Conservation (phyloP, 1,140 invertebrate species). For the Philaenus spumarius region DNA sequence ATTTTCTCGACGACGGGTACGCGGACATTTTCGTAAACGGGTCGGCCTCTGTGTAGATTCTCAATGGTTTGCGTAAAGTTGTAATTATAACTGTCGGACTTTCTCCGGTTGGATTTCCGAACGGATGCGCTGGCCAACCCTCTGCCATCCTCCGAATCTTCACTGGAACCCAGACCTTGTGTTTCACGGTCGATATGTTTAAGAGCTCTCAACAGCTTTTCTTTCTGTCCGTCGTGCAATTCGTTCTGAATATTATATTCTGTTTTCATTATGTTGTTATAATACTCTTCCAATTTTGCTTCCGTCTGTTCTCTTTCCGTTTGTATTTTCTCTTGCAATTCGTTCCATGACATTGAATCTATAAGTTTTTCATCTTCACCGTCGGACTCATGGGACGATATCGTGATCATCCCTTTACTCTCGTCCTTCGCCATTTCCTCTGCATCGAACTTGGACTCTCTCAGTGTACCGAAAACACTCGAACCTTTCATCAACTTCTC, state of each 20-base stretch:
- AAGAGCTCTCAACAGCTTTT: constrained; percentile 6
- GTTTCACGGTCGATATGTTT: constrained; percentile 15
- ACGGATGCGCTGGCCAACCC: not conserved
- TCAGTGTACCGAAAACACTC: not conserved
- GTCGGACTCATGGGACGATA: not conserved
- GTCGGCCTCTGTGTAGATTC: constrained; percentile 2
- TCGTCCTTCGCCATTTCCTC: not conserved
- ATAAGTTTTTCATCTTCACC: constrained; percentile 1
- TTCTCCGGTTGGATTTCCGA: not conserved
- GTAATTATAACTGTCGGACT: not conserved
- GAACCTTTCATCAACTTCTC: constrained; percentile 5
- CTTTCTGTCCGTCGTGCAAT: constrained; percentile 6
- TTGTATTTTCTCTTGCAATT: constrained; percentile 17
- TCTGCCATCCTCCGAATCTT: not conserved
- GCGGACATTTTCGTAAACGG: constrained; percentile 5
- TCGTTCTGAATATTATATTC: constrained; percentile 1
- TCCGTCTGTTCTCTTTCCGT: not conserved
- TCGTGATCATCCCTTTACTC: not conserved
- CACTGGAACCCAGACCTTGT: not conserved
- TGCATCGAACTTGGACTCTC: not conserved
- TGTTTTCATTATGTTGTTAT: constrained; percentile 2
- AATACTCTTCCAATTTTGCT: constrained; percentile 12
- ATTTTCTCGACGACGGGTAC: constrained; percentile 6
- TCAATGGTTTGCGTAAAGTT: not conserved
- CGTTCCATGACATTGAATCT: constrained; percentile 8